A percentile compares a stretch with the other conserved stretches of the same genome.
These are phyloP conservation scores for Euthynnus affinis DNA, from an alignment of 2,797 vertebrate genomes.

Conservation along the genomic window DNA sequence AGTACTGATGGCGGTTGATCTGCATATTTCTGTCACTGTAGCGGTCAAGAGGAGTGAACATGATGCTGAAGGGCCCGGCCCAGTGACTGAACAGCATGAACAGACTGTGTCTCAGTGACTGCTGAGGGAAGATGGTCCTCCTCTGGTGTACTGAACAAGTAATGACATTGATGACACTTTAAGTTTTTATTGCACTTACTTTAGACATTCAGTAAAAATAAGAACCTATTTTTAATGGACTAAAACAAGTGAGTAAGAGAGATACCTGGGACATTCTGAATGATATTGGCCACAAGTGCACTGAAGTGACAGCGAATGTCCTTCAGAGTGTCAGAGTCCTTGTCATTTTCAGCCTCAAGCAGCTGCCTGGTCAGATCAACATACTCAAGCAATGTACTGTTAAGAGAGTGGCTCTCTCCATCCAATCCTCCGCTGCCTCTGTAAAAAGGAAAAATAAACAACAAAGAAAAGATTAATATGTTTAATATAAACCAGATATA, in stretches of 20 bases:
- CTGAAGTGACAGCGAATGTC: constrained; percentile 99
- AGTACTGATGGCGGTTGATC: constrained; percentile 99
- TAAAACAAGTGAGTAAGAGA: neutral
- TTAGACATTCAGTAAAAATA: neutral
- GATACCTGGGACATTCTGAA: constrained; percentile 98
- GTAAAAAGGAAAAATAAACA: constrained; percentile 34
- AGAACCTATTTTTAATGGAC: neutral
- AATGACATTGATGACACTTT: neutral
- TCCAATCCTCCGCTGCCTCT: constrained; percentile 98
- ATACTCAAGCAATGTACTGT: constrained; percentile 96
- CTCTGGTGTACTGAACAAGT: constrained; percentile 93
- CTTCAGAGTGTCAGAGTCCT: constrained; percentile 97
- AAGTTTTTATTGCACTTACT: neutral
- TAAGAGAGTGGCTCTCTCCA: constrained; percentile 97
- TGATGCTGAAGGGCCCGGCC: constrained; percentile 99
- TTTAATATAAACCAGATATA: neutral
- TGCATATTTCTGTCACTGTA: constrained; percentile 99
- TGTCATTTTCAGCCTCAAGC: constrained; percentile 98
- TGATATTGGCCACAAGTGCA: constrained; percentile 99
- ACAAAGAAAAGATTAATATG: neutral
- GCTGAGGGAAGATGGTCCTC: constrained; percentile 97
- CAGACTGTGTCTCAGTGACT: constrained; percentile 97
- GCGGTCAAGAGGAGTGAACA: constrained; percentile 99
- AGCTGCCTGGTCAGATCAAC: constrained; percentile 98
- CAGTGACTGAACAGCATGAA: constrained; percentile 99